Base-by-base conservation (phyloP, 1,140 invertebrate species). In the Formica exsecta region DNA sequence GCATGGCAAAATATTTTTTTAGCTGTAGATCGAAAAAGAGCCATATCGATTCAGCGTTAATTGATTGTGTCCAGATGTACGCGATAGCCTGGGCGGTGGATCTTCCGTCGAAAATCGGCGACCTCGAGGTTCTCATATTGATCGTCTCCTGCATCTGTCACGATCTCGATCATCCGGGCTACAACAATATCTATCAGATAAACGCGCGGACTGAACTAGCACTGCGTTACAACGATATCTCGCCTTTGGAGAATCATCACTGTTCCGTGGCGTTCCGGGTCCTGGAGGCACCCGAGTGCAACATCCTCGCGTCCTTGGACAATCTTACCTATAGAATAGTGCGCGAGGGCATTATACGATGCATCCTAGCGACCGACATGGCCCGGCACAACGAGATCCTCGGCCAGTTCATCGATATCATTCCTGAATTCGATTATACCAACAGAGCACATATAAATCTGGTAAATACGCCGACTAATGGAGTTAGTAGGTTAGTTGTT, bases 101-200 rank as follows among this genome's bases (percentile, higher is more conserved):
- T 91, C 94, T 98, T 13, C 96, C 96, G 66, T 95, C 96, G 51
- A 96, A 96, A 88, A 96, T 98, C 83, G 96, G 97, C 29, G 96
- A 97, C 62, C 96, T 98, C 76, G 98, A 98, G 94, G 96, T 97
- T 59, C 95, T 98, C 13, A 97, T 98, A 62, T 94, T 98, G 48
- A 96, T 98, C 41, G 97, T 98, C 19, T 98, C 98, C 11, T 98
- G 97, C 93, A 97, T 98, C 57, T 98, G 98, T 92, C 98, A 99
- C 94, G 98, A 99, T 95, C 95, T 99, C 36, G 98, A 99, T 93
- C 98, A 99, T 96, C 98, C 98, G 6, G 98, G 98, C 41, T 98
- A 98, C 93, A 98, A 98, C 94, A 98, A 98, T 91, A 97, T 98
- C 85, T 98, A 98, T 95, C 98, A 98, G 95, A 98, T 98, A 89